A percentile compares a stretch with the other conserved stretches of the same genome.
phyloP scores from a whole-genome alignment of 2,888 invertebrate species.

The Nowickia ferox region DNA sequence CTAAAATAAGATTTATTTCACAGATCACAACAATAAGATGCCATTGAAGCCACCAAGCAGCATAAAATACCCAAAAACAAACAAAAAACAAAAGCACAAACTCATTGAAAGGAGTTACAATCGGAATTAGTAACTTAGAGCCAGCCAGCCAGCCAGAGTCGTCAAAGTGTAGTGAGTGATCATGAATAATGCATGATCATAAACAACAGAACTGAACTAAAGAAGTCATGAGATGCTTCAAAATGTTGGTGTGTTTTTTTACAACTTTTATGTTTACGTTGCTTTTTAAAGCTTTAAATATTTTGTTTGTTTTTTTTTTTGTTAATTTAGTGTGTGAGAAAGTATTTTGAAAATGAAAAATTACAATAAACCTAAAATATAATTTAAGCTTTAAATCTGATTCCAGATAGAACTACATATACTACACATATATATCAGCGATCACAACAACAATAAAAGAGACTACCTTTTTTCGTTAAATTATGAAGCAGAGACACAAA shows the following conservation, averaged over 20 bases:
- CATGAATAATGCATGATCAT: slow-evolving; percentile 70
- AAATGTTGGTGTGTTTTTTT: slow-evolving; percentile 45
- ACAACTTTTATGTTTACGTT: slow-evolving; percentile 9
- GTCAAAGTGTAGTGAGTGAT: slow-evolving; percentile 27
- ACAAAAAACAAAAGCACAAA: background rate
- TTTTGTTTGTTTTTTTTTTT: background rate
- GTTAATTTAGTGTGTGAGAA: slow-evolving; percentile 59
- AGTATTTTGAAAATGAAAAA: slow-evolving; percentile 69
- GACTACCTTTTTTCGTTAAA: slow-evolving; percentile 47
- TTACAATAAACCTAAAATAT: slow-evolving; percentile 64
- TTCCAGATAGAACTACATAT: slow-evolving; percentile 34
- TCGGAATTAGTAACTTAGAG: slow-evolving; percentile 43
- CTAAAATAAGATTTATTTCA: slow-evolving; percentile 65
- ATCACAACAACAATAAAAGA: slow-evolving; percentile 36
- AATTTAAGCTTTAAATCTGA: slow-evolving; percentile 64
- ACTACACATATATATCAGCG: slow-evolving; percentile 2
- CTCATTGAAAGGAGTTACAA: slow-evolving; percentile 18
- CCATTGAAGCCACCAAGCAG: slow-evolving; percentile 10
- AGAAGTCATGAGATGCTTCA: slow-evolving; percentile 50
- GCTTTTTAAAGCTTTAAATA: slow-evolving; percentile 24
- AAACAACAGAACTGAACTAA: slow-evolving; percentile 35
- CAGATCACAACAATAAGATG: slow-evolving; percentile 60
- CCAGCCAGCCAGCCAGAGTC: slow-evolving; percentile 6
- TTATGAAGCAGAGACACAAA: slow-evolving; percentile 41
- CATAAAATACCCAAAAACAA: background rate